Evolutionary conservation across 1,140 invertebrate species (phyloP), one percentile per base, ranked within the genome.

Genomic region (Drosophila nasuta): DNA sequence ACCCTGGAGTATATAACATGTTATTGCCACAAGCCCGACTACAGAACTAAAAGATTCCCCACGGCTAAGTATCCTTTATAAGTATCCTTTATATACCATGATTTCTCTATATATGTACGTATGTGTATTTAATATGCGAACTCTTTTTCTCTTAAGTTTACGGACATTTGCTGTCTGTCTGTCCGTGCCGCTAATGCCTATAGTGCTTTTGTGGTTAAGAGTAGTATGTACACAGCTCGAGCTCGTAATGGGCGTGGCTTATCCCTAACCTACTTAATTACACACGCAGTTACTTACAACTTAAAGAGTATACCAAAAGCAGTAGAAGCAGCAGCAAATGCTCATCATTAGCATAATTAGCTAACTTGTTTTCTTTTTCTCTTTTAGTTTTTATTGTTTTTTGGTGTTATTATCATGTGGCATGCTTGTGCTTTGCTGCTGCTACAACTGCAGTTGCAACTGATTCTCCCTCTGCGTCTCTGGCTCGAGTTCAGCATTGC

Each of bases 221-320:
- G 78, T 77, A 79, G 63, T 82, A 80, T 85, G 73, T 83, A 85
- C 82, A 86, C 70, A 58, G 81, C 81, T 87, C 71, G 49, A 56
- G 30, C 49, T 65, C 30, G 7, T 38, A 8, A 8, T 17, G 35
- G 45, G n/a, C 51, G 20, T 20, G 75, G 81, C 82, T 79, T 82
- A 76, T 77, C 76, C 69, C 81, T 72, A 65, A 68, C 70, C 78
- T 82, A 79, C 82, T 86, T 76, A 86, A 86, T 79, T 86, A 86
- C 59, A 86, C 68, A 81, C 82, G 69, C 75, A 73, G 74, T 82
- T 88, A 86, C 82, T 82, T 87, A 86, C 79, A 88, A 87, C 77
- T 75, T 88, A 77, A 54, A 48, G 63, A 76, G 76, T 75, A 66
- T 56, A 75, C 66, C 33, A 67, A 58, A 17, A 65, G 68, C 41